A percentile compares a stretch with the other conserved stretches of the same genome.
Conservation (phyloP, 2,113 vertebrate genomes). For the Microcebus murinus region DNA sequence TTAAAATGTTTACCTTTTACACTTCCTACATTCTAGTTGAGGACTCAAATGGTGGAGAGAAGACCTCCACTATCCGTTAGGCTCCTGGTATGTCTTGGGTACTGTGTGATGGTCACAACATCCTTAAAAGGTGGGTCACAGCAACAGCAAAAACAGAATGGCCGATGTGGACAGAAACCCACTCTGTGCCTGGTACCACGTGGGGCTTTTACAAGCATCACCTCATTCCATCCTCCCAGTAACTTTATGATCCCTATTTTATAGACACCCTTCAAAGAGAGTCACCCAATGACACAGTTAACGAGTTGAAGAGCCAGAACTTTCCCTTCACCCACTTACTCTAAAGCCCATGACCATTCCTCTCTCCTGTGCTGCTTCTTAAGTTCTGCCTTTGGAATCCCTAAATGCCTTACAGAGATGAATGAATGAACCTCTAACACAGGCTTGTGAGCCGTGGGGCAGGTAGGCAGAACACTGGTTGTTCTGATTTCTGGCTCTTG, state of each 20-base stretch:
- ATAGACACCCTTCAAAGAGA: not conserved
- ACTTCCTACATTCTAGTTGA: not conserved
- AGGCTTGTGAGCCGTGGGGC: not conserved
- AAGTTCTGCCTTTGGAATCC: not conserved
- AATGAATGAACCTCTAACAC: not conserved
- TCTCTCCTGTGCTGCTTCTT: not conserved
- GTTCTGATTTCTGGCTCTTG: not conserved
- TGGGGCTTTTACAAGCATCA: not conserved
- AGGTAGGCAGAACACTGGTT: not conserved
- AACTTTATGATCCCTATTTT: not conserved
- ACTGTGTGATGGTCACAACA: not conserved
- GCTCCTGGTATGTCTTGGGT: not conserved
- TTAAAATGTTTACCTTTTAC: not conserved
- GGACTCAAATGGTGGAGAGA: not conserved
- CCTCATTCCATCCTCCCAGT: not conserved
- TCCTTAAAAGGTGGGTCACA: not conserved
- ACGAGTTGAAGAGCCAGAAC: not conserved
- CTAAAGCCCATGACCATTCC: not conserved
- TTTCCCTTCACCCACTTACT: not conserved
- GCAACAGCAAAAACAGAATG: not conserved
- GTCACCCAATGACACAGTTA: not conserved
- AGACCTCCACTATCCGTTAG: not conserved
- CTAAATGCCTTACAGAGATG: not conserved
- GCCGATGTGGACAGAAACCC: not conserved
- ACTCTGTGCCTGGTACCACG: fast-evolving